Percentiles rank a stretch among this genome's conserved stretches.
These are phyloP conservation scores for Baryphthengus martii DNA, from an alignment of 2,113 vertebrate species.

Conservation along the genomic window DNA sequence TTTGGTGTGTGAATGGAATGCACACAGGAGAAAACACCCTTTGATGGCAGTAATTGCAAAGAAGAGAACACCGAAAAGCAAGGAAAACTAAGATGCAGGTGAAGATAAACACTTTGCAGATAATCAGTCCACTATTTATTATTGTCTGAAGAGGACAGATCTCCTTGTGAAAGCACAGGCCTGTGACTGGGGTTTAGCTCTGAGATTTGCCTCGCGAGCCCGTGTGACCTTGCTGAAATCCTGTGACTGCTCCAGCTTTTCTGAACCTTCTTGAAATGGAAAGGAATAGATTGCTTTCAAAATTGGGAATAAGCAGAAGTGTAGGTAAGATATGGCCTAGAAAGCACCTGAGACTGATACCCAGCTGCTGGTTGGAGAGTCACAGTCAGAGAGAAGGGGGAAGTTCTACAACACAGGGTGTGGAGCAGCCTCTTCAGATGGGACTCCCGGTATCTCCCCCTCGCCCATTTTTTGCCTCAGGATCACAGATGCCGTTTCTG, in stretches of 20 bases:
- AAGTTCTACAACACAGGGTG: rapidly evolving
- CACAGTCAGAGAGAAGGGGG: no score
- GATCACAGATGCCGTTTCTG: neutral
- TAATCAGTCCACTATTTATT: neutral
- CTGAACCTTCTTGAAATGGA: rapidly evolving
- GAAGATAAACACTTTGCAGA: neutral
- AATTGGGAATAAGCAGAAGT: neutral
- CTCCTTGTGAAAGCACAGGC: no score
- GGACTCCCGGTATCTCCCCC: neutral
- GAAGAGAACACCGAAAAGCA: neutral
- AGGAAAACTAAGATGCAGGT: neutral
- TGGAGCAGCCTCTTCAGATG: neutral
- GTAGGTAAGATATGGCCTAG: neutral
- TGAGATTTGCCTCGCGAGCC: neutral
- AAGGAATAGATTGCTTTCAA: neutral
- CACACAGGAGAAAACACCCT: neutral
- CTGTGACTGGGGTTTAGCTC: neutral
- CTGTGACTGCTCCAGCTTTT: neutral
- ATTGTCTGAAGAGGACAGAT: neutral
- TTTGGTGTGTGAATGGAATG: neutral
- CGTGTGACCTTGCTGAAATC: neutral
- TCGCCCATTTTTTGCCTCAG: neutral
- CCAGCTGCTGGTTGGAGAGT: neutral
- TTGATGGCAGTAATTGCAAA: slow-evolving; percentile 45
- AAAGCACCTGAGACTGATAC: neutral